phyloP scores from a whole-genome alignment of 2,113 vertebrate species.

The Triplophysa dalaica region DNA sequence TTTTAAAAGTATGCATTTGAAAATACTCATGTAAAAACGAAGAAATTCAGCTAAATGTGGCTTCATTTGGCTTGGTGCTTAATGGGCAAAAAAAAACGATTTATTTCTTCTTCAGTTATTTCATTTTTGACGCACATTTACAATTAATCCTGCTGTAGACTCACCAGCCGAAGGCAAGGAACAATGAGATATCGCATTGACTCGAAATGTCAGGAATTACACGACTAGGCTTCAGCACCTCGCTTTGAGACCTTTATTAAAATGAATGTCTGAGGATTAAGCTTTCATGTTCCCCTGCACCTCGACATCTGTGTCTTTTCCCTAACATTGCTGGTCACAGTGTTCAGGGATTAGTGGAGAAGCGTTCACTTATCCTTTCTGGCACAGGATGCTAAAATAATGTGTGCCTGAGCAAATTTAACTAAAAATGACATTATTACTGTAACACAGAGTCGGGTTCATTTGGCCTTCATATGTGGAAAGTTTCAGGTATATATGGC shows the following conservation, averaged over 20 bases:
- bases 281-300: slow-evolving; percentile 34
- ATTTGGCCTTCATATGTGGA: background rate
- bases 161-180: slow-evolving; percentile 25
- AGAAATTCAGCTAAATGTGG: background rate
- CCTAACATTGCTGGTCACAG: slow-evolving; percentile 22
- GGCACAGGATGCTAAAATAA: slow-evolving; percentile 1
- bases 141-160: slow-evolving; percentile 8
- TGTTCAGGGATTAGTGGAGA: slow-evolving; percentile 32
- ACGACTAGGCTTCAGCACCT: slow-evolving; percentile 50
- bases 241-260: slow-evolving; percentile 48
- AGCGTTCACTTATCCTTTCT: slow-evolving; percentile 27
- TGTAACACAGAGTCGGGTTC: background rate
- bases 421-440: slow-evolving; percentile 22
- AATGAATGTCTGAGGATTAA: slow-evolving; percentile 46
- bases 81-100: background rate
- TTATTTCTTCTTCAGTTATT: slow-evolving; percentile 9
- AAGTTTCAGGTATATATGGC: too few relatives aligned
- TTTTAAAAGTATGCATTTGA: background rate
- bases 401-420: slow-evolving; percentile 19
- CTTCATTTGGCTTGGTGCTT: background rate
- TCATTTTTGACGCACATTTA: slow-evolving; percentile 6
- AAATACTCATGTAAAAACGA: background rate
- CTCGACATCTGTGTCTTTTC: slow-evolving; percentile 27
- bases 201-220: slow-evolving; percentile 60
- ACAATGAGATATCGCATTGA: slow-evolving; percentile 45